Evolutionary conservation across 2,888 invertebrate genomes (phyloP), one percentile per base, ranked within the genome.

Genomic region (Leptopterna dolabrata): DNA sequence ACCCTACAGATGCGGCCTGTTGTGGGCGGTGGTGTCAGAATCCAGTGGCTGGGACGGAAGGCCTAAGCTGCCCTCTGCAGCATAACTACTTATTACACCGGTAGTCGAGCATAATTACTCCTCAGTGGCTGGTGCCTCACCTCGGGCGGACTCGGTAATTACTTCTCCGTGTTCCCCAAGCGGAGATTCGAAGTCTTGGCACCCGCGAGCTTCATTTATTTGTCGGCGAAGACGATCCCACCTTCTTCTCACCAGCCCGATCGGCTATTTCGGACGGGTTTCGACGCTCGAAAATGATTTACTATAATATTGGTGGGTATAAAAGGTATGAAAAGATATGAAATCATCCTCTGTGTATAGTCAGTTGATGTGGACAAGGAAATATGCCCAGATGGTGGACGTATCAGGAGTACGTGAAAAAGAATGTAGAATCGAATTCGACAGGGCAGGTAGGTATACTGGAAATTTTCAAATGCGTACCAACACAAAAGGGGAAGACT

Each of bases 81-180:
- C 24, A 63, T 63, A 24, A 24, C 73, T 73, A 73, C 73, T 73
- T 73, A 73, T 73, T 73, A 73, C 73, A 73, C 36, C 36, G 36
- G 73, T 73, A 63, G 63, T 73, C 36, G 73, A 73, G 73, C 27
- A 73, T 73, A 73, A 73, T 73, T 73, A 73, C 73, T 73, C 73
- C 36, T n/a, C 73, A 16, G 41, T 73, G 73, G 73, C 41, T 73
- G 73, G 41, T 36, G 73, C 73, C 41, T 41, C 73, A 30, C 73
- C 73, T 73, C 73, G 73, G 73, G 41, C 73, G 73, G 16, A 41
- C 36, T 73, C 36, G 7, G 73, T 73, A 73, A 73, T 73, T 73
- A 73, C 73, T 73, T 41, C 16, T 36, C 73, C 73, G 63, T 24
- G 4, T 63, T 63, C 63, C 63, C 63, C 63, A 4, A 55, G 24